Base-by-base conservation (phyloP, 2,888 invertebrate species). In the Bembecia ichneumoniformis region DNA sequence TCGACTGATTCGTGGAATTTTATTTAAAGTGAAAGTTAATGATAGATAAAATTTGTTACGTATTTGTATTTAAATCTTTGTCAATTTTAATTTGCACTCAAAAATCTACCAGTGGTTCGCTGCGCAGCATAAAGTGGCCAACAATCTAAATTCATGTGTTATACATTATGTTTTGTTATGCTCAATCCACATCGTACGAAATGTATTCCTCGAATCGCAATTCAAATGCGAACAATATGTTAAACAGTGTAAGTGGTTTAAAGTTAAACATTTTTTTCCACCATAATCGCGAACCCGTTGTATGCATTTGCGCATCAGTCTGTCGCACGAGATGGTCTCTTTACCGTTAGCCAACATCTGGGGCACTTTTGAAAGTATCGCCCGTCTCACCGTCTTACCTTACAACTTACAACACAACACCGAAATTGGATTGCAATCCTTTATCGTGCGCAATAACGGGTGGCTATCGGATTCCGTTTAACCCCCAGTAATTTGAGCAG, bases 321-420 rank as follows among this genome's bases (percentile, higher is more conserved):
- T 82, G 84, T 80, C 77, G 74, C 28, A 28, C 72, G 73, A 69
- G 77, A 74, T 79, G 74, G 66, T 64, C 65, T 70, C 64, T 71
- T 61, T 77, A 82, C 87, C 83, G 87, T 84, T 87, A 82, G 58
- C 65, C 70, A 71, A 64, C 83, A 87, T 77, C 83, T 87, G 81
- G 87, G 87, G 75, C 86, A 84, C 71, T 82, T 87, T 87, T 78
- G 86, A 87, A 87, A 87, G 86, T 46, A 34, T 46, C 46, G 34
- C 46, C 34, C n/a, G 46, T 44, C 64, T 70, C 57, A 50, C 54
- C 58, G 62, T 62, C 59, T 58, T 47, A 55, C 53, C 60, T 56
- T 59, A 57, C 65, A 56, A 63, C 60, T 56, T 59, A 57, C 65
- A 56, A 63, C 64, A 55, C 57, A 64, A 34, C 28, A 28, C 74